These are phyloP conservation scores for Chaetodon auriga DNA, from an alignment of 2,113 vertebrate genomes.

Conservation along the genomic window DNA sequence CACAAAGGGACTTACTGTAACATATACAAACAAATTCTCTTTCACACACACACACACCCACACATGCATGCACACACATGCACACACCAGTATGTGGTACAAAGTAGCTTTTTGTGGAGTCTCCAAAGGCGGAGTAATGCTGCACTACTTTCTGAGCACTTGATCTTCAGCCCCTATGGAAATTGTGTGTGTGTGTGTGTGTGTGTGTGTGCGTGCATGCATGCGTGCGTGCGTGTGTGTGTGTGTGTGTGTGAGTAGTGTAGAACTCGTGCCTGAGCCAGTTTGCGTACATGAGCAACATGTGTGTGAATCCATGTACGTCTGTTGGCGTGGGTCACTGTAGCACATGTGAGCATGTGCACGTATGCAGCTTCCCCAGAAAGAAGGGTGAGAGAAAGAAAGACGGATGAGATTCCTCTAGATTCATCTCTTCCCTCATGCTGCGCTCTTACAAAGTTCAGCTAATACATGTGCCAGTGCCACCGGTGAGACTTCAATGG, in stretches of 20 bases:
- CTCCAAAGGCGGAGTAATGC: conserved; percentile 55
- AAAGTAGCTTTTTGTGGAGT: conserved; percentile 60
- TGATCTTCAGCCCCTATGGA: conserved; percentile 34
- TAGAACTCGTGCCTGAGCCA: background rate
- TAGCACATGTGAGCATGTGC: conserved; percentile 29
- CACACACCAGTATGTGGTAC: background rate
- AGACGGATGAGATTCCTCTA: background rate
- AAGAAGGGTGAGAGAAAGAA: background rate
- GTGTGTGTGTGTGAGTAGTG: background rate
- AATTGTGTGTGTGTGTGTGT: background rate
- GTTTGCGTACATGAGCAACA: conserved; percentile 6
- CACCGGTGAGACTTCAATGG: background rate
- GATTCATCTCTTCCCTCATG: background rate
- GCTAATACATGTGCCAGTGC: background rate
- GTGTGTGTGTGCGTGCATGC: background rate
- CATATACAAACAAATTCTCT: background rate
- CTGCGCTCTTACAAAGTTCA: conserved; percentile 18
- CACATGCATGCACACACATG: background rate
- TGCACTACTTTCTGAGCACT: conserved; percentile 53
- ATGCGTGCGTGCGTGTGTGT: background rate
- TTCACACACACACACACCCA: background rate
- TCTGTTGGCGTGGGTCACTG: conserved; percentile 27
- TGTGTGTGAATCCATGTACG: conserved; percentile 3
- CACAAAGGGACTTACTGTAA: conserved; percentile 46
- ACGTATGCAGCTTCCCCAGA: background rate